Percentiles rank a stretch among this genome's conserved stretches.
These are phyloP conservation scores for Megaceryle torquata DNA, from an alignment of 2,113 vertebrate species.

Conservation along the genomic window DNA sequence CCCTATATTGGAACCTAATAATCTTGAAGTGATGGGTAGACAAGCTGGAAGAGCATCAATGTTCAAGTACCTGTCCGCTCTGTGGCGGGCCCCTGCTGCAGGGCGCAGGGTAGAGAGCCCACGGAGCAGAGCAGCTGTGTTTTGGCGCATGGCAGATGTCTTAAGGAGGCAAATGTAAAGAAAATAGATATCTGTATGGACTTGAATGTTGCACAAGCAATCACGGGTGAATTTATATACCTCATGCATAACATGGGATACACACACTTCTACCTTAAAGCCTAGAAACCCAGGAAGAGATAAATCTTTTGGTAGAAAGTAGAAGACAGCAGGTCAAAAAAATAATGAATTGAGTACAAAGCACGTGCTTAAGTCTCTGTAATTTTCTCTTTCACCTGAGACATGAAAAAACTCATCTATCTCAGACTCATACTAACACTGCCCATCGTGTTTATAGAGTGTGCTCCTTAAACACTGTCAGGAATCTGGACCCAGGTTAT, in stretches of 20 bases:
- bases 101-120: not conserved
- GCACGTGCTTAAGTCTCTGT: not conserved
- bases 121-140: not conserved
- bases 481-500: not conserved
- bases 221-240: not conserved
- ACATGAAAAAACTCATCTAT: not conserved
- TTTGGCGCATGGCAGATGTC: not conserved
- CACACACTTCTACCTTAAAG: not conserved
- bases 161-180: not conserved
- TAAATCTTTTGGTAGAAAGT: not conserved
- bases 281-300: not conserved
- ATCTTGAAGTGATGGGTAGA: not conserved
- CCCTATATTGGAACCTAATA: not conserved
- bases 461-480: not conserved
- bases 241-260: not conserved
- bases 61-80: not conserved
- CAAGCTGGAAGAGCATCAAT: not conserved
- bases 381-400: not conserved
- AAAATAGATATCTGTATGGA: not conserved
- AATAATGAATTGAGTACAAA: not conserved
- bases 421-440: not conserved
- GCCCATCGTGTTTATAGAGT: not conserved
- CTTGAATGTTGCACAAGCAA: not conserved
- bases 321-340: not conserved
- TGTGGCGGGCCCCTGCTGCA: not conserved